These are phyloP conservation scores for Drusus annulatus DNA, from an alignment of 1,140 invertebrate genomes.

Conservation along the genomic window DNA sequence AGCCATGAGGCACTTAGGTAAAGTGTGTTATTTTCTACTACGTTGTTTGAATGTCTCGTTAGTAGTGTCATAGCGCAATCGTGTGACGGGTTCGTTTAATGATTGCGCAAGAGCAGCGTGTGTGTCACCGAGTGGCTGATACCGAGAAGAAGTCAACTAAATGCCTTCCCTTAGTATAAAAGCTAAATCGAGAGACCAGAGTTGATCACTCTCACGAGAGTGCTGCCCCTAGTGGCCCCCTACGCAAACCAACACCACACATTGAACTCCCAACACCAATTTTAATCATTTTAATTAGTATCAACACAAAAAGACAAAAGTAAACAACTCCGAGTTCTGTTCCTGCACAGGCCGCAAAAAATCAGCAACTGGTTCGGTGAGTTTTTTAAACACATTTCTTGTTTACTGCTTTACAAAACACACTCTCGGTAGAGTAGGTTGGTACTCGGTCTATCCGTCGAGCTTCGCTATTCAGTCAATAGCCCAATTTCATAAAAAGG, in stretches of 20 bases:
- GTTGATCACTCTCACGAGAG: constrained; percentile 16
- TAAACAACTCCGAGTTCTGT: background rate
- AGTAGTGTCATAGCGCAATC: background rate
- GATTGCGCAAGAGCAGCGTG: background rate
- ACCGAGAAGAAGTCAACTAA: background rate
- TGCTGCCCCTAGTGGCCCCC: constrained; percentile 15
- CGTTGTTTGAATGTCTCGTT: background rate
- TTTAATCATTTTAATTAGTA: background rate
- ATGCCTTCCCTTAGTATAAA: constrained; percentile 22
- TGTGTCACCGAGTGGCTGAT: background rate
- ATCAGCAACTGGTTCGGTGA: constrained; percentile 11
- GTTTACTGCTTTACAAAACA: background rate
- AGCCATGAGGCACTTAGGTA: too few species aligned
- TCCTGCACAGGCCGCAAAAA: constrained; percentile 13
- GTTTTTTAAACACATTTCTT: constrained; percentile 27
- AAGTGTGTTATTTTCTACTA: background rate
- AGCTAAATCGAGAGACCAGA: background rate
- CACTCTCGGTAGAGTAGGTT: too few species aligned
- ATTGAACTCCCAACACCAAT: background rate
- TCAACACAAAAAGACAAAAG: background rate
- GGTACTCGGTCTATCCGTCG: too few species aligned
- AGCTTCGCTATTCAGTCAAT: too few species aligned
- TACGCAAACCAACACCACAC: background rate
- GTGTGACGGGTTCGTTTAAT: background rate
- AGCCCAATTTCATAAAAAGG: too few species aligned